Conservation (phyloP, 2,888 invertebrate genomes). For the Mesochorus sp. region DNA sequence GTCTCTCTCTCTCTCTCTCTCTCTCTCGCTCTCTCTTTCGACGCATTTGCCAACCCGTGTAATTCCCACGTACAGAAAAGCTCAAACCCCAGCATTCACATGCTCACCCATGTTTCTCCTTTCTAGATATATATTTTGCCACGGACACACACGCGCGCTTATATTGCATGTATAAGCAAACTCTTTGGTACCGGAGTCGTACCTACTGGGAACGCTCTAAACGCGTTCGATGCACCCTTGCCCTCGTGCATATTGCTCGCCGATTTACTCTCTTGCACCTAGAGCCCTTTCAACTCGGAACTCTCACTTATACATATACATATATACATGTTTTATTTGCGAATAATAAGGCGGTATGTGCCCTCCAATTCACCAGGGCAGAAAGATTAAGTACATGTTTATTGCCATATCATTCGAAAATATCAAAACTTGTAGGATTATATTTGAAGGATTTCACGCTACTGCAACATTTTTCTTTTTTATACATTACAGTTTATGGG, state of each 20-base stretch:
- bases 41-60: conserved; percentile 58
- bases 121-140: conserved; percentile 4
- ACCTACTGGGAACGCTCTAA: conserved; percentile 27
- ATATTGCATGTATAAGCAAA: conserved; percentile 3
- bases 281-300: neutral
- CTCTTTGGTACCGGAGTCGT: conserved; percentile 23
- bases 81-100: conserved; percentile 46
- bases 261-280: conserved; percentile 26
- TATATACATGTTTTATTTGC: conserved; percentile 37
- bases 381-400: conserved; percentile 32
- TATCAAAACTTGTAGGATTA: no score
- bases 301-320: neutral
- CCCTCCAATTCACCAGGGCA: conserved; percentile 20
- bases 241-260: conserved; percentile 33
- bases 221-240: conserved; percentile 53
- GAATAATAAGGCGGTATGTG: conserved; percentile 10
- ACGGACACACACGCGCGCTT: neutral
- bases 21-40: no score
- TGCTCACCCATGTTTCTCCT: conserved; percentile 11
- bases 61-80: conserved; percentile 53
- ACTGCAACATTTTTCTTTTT: no score
- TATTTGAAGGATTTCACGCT: no score
- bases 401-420: conserved; percentile 5
- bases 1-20: no score
- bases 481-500: no score